Conservation (phyloP, 2,888 invertebrate species). For the Sarcophaga variegata region DNA sequence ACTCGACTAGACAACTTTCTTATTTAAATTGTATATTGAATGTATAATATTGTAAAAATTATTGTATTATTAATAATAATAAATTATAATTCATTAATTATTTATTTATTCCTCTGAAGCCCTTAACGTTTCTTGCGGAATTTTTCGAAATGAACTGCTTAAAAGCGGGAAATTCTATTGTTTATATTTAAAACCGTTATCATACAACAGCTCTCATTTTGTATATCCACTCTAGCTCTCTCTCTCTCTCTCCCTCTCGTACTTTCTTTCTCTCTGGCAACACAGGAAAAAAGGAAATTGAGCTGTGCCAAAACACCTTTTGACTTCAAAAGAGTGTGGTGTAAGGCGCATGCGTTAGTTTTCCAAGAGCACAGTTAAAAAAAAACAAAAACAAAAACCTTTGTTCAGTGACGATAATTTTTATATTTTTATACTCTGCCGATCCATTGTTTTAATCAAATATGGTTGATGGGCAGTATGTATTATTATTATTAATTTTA, state of each 20-base stretch:
- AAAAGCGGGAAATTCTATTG: constrained; percentile 48
- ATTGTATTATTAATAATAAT: background rate
- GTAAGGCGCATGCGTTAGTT: no score
- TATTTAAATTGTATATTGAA: background rate
- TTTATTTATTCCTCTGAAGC: background rate
- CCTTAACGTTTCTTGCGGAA: constrained; percentile 4
- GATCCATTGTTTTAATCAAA: no score
- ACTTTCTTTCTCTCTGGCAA: background rate
- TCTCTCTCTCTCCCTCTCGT: background rate
- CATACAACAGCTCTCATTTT: background rate
- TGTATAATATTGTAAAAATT: background rate
- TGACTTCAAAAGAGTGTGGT: no score
- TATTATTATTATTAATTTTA: no score
- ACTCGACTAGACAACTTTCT: background rate
- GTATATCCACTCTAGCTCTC: background rate
- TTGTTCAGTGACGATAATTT: no score
- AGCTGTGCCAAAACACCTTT: no score
- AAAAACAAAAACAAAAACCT: no score
- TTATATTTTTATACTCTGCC: no score
- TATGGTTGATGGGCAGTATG: no score
- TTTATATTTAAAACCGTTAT: constrained; percentile 38
- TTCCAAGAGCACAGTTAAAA: no score
- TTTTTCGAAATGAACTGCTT: constrained; percentile 54
- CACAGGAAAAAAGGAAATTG: no score
- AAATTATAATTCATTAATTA: background rate